Base-by-base conservation (phyloP, 2,888 invertebrate species). In the Leptinotarsa peninsularis region DNA sequence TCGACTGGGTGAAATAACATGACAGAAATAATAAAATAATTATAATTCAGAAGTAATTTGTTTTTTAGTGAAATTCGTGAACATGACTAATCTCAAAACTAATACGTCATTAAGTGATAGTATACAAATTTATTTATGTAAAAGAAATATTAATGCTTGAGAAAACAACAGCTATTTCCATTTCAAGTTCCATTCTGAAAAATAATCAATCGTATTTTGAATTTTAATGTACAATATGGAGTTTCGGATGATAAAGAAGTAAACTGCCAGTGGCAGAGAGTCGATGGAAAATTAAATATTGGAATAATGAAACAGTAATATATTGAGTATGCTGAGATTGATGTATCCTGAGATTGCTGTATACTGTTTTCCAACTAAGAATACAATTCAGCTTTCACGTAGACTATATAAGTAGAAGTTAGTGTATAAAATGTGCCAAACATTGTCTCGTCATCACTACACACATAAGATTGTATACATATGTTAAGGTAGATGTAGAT, bases 391-490 rank as follows among this genome's bases (percentile, higher is more conserved):
- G 27, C 3, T 63, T 43, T 33, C 10, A 63, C 33, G 13, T 43
- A 63, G 13, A 10, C 17, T 63, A 33, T 63, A 58, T 21, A 58
- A 13, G n/a, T 63, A 63, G 63, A 63, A 33, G 13, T 63, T 43
- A 63, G n/a, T n/a, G 43, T 27, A 21, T 43, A 33, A 60, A 15
- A 33, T 63, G 43, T 63, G 63, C 63, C 63, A 63, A 63, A 63
- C 63, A 63, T 33, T 63, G 63, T 63, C n/a, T 63, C 43, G 43
- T 63, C 63, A 63, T 63, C 63, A 43, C 1, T 43, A 63, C 63
- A 63, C 13, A 63, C 43, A 63, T 33, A 17, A 33, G 17, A 33
- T 43, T 43, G 43, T 43, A 43, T 43, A 13, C 43, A 27, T 21
- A 60, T 60, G 15, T 15, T 27, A 23, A 60, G 14, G 15, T 21